Base-by-base conservation (phyloP, 2,888 invertebrate genomes). In the Phalera bucephala region DNA sequence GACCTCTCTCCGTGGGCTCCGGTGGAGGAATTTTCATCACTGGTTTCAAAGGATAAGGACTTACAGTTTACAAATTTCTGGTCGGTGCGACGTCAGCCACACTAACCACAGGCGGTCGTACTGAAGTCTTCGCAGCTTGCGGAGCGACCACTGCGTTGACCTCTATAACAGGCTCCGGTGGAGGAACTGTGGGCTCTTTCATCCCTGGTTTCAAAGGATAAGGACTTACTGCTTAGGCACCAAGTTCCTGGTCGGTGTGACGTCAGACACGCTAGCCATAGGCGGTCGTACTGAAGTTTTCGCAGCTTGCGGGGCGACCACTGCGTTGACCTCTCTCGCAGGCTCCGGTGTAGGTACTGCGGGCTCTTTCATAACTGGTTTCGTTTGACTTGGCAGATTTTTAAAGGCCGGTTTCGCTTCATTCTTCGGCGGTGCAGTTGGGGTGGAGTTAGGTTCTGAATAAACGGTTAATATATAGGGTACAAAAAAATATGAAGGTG, bases 51-150 rank as follows among this genome's bases (percentile, higher is more conserved):
- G n/a, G n/a, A n/a, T n/a, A 10, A 22, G 2, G 22, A 71, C 76
- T 69, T 31, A 80, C 80, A 57, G 66, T 29, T 70, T 70, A 2
- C n/a, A n/a, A n/a, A n/a, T n/a, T n/a, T n/a, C n/a, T n/a, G n/a
- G n/a, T n/a, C n/a, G n/a, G n/a, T n/a, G n/a, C n/a, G n/a, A n/a
- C n/a, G n/a, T n/a, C n/a, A n/a, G n/a, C n/a, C n/a, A n/a, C n/a
- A n/a, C n/a, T n/a, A n/a, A n/a, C n/a, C n/a, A n/a, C n/a, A n/a
- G n/a, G n/a, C n/a, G n/a, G n/a, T n/a, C n/a, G n/a, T n/a, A n/a
- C n/a, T n/a, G n/a, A n/a, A n/a, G n/a, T n/a, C n/a, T n/a, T n/a
- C n/a, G n/a, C n/a, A n/a, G n/a, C n/a, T n/a, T n/a, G n/a, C n/a
- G n/a, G n/a, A n/a, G n/a, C n/a, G n/a, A n/a, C n/a, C n/a, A n/a